Evolutionary conservation across 2,888 invertebrate genomes (phyloP).

Genomic region (Gastrophysa polygoni): DNA sequence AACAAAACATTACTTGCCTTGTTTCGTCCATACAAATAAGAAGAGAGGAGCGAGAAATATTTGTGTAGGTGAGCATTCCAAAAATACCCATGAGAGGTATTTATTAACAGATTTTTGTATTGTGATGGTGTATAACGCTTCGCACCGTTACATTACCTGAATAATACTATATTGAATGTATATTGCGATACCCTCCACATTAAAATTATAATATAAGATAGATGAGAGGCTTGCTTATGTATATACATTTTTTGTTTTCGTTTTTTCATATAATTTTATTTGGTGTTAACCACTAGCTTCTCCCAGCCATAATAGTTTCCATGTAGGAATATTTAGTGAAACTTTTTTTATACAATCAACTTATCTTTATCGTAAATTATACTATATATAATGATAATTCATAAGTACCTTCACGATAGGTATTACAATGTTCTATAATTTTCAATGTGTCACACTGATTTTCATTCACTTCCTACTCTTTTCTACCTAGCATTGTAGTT

Average conservation of each 20-base stretch:
- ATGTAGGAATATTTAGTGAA: constrained; percentile 3
- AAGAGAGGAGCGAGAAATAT: too few relatives aligned
- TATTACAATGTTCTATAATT: constrained; percentile 17
- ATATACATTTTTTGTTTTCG: constrained; percentile 59
- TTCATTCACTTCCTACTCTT: constrained; percentile 35
- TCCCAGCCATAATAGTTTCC: background rate
- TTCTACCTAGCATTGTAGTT: constrained; percentile 54
- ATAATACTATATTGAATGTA: constrained; percentile 55
- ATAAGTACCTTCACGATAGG: background rate
- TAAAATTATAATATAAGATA: constrained; percentile 54
- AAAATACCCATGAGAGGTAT: constrained; percentile 5
- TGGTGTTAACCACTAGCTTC: constrained; percentile 23
- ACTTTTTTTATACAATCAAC: constrained; percentile 13
- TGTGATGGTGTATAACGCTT: constrained; percentile 39
- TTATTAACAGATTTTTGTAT: constrained; percentile 9
- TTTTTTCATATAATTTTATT: constrained; percentile 46
- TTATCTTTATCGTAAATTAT: constrained; percentile 6
- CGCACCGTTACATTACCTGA: constrained; percentile 46
- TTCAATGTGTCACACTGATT: constrained; percentile 33
- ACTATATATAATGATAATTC: background rate
- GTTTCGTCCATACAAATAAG: too few relatives aligned
- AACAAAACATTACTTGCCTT: too few relatives aligned
- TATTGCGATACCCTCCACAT: constrained; percentile 58
- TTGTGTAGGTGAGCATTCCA: background rate
- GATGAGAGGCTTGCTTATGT: constrained; percentile 57